Evolutionary conservation across 2,113 vertebrate genomes (phyloP).

Genomic region (Dromaius novaehollandiae): DNA sequence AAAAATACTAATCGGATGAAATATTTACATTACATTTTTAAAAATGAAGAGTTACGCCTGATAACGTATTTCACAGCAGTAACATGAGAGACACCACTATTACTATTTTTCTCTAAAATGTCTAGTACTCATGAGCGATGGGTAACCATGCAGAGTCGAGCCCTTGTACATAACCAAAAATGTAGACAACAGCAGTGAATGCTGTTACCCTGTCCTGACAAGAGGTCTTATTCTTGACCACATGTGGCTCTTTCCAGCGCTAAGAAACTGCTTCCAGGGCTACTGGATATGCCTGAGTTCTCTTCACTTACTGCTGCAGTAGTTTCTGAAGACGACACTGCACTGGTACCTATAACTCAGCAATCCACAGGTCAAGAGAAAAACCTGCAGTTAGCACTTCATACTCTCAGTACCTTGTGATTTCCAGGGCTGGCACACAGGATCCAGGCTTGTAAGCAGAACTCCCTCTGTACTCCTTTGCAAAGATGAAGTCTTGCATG

Average conservation of each 20-base stretch:
- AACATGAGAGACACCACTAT: background rate
- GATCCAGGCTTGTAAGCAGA: slow-evolving; percentile 89
- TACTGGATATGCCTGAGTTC: background rate
- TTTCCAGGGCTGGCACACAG: slow-evolving; percentile 94
- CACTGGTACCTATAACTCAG: background rate
- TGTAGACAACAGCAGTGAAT: slow-evolving; percentile 30
- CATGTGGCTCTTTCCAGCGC: background rate
- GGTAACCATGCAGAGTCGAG: background rate
- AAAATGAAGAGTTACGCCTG: background rate
- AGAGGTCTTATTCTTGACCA: background rate
- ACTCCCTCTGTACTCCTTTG: slow-evolving; percentile 96
- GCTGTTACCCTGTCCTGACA: fast-evolving
- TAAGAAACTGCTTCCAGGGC: background rate
- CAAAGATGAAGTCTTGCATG: slow-evolving; percentile 97
- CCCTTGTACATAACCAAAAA: background rate
- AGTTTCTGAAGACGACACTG: background rate
- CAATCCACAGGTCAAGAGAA: background rate
- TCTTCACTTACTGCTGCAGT: background rate
- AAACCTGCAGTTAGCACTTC: background rate
- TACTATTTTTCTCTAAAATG: background rate
- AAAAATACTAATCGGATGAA: background rate
- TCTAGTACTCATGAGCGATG: fast-evolving
- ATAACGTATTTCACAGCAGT: background rate
- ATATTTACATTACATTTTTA: background rate
- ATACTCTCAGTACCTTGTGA: slow-evolving; percentile 85